Percentiles rank a stretch among this genome's conserved stretches.
phyloP scores from a whole-genome alignment of 2,113 vertebrate species.

The Phrynosoma blainvillii region DNA sequence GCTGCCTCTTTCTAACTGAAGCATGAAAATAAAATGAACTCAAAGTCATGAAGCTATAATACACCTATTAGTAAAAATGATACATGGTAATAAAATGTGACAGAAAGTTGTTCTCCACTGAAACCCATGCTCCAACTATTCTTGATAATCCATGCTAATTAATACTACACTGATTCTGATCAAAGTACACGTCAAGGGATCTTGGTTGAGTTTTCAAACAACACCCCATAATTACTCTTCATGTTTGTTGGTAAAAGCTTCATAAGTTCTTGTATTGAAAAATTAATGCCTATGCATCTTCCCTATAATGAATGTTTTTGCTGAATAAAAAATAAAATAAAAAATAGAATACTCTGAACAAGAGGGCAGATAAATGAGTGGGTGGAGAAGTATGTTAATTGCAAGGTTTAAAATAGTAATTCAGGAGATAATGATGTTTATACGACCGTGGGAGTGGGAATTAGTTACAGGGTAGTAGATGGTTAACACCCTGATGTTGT shows the following conservation, averaged over 20 bases:
- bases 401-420: neutral
- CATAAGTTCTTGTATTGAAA: slow-evolving; percentile 21
- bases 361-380: slow-evolving; percentile 2
- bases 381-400: neutral
- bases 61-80: slow-evolving; percentile 69
- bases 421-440: slow-evolving; percentile 1
- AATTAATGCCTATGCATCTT: slow-evolving; percentile 31
- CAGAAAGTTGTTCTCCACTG: slow-evolving; percentile 70
- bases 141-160: slow-evolving; percentile 66
- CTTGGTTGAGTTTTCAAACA: slow-evolving; percentile 40
- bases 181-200: slow-evolving; percentile 58
- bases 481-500: neutral
- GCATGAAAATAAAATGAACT: slow-evolving; percentile 75
- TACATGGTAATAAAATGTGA: slow-evolving; percentile 71
- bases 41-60: slow-evolving; percentile 68
- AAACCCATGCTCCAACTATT: slow-evolving; percentile 29
- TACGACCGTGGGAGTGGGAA: neutral
- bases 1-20: slow-evolving; percentile 72
- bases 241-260: slow-evolving; percentile 47
- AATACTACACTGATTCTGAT: slow-evolving; percentile 61
- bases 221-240: slow-evolving; percentile 31
- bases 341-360: slow-evolving; percentile 5
- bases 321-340: neutral
- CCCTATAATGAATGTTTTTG: slow-evolving; percentile 34
- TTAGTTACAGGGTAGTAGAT: neutral